Evolutionary conservation across 2,888 invertebrate genomes (phyloP).

Genomic region (Spodoptera exigua): DNA sequence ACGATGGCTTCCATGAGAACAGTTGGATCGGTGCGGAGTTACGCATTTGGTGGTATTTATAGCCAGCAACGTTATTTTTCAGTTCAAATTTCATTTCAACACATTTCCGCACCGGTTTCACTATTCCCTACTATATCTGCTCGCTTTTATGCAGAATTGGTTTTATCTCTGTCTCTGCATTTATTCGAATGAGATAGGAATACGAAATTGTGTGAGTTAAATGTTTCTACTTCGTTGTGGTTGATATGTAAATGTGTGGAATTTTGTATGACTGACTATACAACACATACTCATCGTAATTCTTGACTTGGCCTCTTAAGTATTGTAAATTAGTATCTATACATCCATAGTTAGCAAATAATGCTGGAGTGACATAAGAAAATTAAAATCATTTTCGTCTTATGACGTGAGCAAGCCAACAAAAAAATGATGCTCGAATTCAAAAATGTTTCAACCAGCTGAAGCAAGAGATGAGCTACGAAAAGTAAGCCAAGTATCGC

Average conservation of each 20-base stretch:
- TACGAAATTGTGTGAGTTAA: constrained; percentile 71
- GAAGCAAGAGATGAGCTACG: constrained; percentile 49
- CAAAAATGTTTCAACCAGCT: constrained; percentile 35
- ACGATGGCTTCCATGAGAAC: constrained; percentile 60
- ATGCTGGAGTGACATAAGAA: constrained; percentile 35
- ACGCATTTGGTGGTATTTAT: constrained; percentile 27
- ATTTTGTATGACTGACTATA: constrained; percentile 61
- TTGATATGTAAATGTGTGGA: constrained; percentile 52
- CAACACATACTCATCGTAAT: constrained; percentile 66
- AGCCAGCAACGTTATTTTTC: constrained; percentile 5
- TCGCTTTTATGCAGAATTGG: constrained; percentile 75
- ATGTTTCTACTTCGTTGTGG: constrained; percentile 57
- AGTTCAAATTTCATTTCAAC: constrained; percentile 25
- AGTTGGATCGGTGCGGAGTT: constrained; percentile 45
- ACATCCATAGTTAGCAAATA: constrained; percentile 30
- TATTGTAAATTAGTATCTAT: constrained; percentile 48
- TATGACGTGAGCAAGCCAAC: constrained; percentile 25
- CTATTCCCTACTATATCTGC: constrained; percentile 52
- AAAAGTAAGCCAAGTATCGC: constrained; percentile 53
- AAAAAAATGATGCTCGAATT: constrained; percentile 38
- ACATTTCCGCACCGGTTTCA: constrained; percentile 46
- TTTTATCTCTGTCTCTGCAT: constrained; percentile 83
- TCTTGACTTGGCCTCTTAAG: constrained; percentile 55
- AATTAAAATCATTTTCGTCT: constrained; percentile 29
- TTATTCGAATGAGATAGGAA: constrained; percentile 83